A percentile compares a stretch with the other conserved stretches of the same genome.
Evolutionary conservation across 2,113 vertebrate genomes (phyloP).

Genomic region (Vireo altiloquus): DNA sequence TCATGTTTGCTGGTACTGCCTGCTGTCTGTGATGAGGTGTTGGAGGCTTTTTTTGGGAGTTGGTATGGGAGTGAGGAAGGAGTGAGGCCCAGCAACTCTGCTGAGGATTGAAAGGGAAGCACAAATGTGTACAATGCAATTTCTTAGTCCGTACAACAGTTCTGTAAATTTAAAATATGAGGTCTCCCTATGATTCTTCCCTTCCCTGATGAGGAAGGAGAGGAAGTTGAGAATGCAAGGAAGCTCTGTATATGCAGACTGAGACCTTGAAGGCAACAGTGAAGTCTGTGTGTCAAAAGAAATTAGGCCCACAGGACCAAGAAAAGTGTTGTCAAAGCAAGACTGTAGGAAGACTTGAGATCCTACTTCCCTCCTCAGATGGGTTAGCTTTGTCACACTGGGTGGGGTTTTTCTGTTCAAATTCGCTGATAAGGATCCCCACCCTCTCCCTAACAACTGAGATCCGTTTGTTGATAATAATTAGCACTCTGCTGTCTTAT

Average conservation of each 20-base stretch:
- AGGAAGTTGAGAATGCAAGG: not conserved
- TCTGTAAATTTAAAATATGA: not conserved
- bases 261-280: not conserved
- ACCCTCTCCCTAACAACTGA: not conserved
- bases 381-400: not conserved
- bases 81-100: not conserved
- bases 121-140: not conserved
- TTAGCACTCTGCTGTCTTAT: not conserved
- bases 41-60: not conserved
- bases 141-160: not conserved
- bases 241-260: not conserved
- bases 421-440: not conserved
- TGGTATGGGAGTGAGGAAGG: not conserved
- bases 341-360: not conserved
- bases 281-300: not conserved
- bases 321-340: not conserved
- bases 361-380: not conserved
- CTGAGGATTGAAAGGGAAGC: not conserved
- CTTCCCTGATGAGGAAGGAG: not conserved
- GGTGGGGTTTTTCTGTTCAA: not conserved
- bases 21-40: not conserved
- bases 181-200: not conserved
- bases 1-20: not conserved
- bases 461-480: not conserved
- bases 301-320: not conserved